Percentiles rank a stretch among this genome's conserved stretches.
phyloP scores from a whole-genome alignment of 2,113 vertebrate species.

The Circaetus cinerascens region DNA sequence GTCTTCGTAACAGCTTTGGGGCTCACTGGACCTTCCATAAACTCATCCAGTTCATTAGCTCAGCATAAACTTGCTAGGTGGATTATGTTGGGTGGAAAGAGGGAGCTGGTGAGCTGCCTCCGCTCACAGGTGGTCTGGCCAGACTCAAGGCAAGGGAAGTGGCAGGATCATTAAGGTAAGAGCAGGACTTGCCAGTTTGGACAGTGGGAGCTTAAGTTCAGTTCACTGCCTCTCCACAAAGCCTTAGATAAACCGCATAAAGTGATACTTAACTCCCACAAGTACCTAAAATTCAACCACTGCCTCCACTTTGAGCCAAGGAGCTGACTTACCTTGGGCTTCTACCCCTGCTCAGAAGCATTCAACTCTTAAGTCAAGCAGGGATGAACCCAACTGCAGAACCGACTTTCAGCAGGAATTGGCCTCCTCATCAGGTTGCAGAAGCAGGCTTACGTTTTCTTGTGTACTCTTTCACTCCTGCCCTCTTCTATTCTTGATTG shows the following conservation, averaged over 20 bases:
- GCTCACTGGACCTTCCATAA: background rate
- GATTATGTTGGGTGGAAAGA: background rate
- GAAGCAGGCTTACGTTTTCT: background rate
- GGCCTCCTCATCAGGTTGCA: background rate
- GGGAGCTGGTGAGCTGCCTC: background rate
- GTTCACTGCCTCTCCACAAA: background rate
- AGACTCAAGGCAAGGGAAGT: background rate
- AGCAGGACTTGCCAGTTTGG: background rate
- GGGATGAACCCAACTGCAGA: background rate
- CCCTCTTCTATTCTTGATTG: background rate
- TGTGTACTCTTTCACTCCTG: background rate
- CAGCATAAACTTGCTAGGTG: background rate
- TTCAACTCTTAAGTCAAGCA: background rate
- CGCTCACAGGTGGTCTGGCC: background rate
- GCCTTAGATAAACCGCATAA: background rate
- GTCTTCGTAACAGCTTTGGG: background rate
- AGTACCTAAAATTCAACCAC: background rate
- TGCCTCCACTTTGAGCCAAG: background rate
- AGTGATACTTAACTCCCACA: background rate
- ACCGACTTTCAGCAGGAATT: background rate
- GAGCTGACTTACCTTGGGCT: background rate
- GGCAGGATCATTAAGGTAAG: background rate
- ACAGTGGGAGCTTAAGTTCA: background rate
- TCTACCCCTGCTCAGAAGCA: background rate
- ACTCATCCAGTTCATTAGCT: background rate